A percentile compares a stretch with the other conserved stretches of the same genome.
Evolutionary conservation across 2,888 invertebrate genomes (phyloP).

Genomic region (Liopterus haemorrhoidalis): DNA sequence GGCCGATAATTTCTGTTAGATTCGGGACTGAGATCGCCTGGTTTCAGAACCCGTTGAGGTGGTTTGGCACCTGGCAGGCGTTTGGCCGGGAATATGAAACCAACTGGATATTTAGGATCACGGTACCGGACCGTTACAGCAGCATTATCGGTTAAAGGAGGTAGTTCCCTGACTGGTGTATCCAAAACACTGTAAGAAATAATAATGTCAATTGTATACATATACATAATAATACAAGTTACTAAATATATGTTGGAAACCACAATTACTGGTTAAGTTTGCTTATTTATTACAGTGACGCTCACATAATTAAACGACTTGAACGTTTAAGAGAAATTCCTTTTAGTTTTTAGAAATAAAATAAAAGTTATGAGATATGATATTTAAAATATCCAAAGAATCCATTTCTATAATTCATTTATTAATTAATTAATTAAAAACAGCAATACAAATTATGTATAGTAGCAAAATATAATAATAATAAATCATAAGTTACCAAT

Average conservation of each 20-base stretch:
- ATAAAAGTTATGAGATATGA: too few species aligned
- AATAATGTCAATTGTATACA: conserved; percentile 14
- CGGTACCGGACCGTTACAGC: conserved; percentile 64
- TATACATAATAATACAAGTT: too few species aligned
- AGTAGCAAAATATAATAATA: too few species aligned
- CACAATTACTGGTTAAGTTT: too few species aligned
- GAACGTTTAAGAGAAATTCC: not conserved
- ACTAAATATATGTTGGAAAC: too few species aligned
- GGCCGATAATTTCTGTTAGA: conserved; percentile 70
- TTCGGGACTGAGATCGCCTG: conserved; percentile 61
- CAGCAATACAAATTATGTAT: too few species aligned
- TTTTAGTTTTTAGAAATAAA: not conserved
- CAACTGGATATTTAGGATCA: conserved; percentile 71
- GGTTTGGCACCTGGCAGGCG: conserved; percentile 61
- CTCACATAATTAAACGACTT: too few species aligned
- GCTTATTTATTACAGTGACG: too few species aligned
- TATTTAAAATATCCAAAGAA: too few species aligned
- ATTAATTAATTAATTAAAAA: too few species aligned
- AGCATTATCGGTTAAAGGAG: conserved; percentile 54
- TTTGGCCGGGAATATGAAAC: conserved; percentile 72
- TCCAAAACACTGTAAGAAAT: conserved; percentile 50
- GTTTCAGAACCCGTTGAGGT: conserved; percentile 72
- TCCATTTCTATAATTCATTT: too few species aligned
- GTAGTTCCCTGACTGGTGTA: conserved; percentile 66
- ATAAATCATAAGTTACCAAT: too few species aligned